Evolutionary conservation across 2,888 invertebrate species (phyloP).

Genomic region (Athripsodes cinereus): DNA sequence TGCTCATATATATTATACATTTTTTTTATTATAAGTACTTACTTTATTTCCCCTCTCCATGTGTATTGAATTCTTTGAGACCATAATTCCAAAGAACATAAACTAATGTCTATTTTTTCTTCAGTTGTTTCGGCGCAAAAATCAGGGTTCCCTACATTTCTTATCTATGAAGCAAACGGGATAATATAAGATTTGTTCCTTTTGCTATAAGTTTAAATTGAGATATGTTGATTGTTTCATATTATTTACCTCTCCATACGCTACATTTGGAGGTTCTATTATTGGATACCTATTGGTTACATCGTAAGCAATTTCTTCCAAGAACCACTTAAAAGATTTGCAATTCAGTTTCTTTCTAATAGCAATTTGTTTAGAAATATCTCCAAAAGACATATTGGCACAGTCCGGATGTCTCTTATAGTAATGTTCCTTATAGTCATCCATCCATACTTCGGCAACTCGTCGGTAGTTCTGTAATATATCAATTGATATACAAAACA

Average conservation of each 20-base stretch:
- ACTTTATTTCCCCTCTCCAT: background rate
- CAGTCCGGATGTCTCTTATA: constrained; percentile 77
- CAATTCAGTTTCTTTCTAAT: constrained; percentile 71
- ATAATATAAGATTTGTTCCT: background rate
- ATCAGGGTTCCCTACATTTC: background rate
- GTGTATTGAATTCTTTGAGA: background rate
- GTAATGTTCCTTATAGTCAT: constrained; percentile 85
- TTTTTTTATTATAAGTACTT: no score
- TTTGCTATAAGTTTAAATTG: no score
- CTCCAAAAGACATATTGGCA: constrained; percentile 66
- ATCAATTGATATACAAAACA: constrained; percentile 38
- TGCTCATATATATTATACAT: no score
- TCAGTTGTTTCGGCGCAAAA: background rate
- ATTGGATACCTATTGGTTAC: constrained; percentile 80
- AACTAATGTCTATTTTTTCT: background rate
- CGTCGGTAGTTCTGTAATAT: constrained; percentile 78
- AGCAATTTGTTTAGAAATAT: constrained; percentile 69
- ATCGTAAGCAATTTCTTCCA: constrained; percentile 89
- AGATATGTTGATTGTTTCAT: background rate
- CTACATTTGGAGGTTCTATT: constrained; percentile 77
- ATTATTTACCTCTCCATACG: constrained; percentile 62
- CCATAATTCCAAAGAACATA: background rate
- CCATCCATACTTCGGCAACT: constrained; percentile 98
- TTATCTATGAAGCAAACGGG: background rate
- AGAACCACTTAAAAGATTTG: constrained; percentile 93